Evolutionary conservation across 2,797 vertebrate species (phyloP), one percentile per base, ranked within the genome.

Genomic region (Halcyon badia): DNA sequence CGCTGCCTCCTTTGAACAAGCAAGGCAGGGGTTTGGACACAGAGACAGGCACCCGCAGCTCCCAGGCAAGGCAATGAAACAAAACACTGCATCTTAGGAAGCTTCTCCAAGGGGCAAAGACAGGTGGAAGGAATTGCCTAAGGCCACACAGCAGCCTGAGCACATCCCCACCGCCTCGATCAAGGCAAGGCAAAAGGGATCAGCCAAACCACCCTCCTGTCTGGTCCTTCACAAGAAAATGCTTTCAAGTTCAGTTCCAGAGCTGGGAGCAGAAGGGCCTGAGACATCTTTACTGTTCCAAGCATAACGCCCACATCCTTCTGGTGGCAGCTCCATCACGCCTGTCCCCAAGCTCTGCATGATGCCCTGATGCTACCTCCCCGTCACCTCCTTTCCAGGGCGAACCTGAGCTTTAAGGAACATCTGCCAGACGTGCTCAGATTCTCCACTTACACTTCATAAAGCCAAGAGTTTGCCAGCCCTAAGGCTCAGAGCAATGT

Each of bases 401-500:
- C 6, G 21, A 75, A 82, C 1, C 7, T 35, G 54, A 62, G 16
- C 61, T 83, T 81, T 44, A 90, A 79, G 66, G 66, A 35, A 26
- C 33, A 65, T 68, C 17, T 78, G 44, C 66, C 89, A 91, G 66
- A 69, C 61, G 25, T 71, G 48, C 70, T 96, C 78, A 94, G 70
- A 75, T 56, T 46, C 60, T 92, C 91, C 76, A 58, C 54, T 86
- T 56, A 56, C 0, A 4, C 69, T 91, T 94, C 70, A 69, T 77
- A n/a, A 95, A 81, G 37, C 83, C 35, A 88, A 79, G 33, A 54
- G 37, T 77, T 93, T 94, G 65, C 73, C 91, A 97, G 87, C 70
- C 54, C 54, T 60, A 82, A 82, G 42, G 58, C 66, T 90, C 58
- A 76, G 51, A 88, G 56, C 64, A 94, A 95, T 78, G 49, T 94